A percentile compares a stretch with the other conserved stretches of the same genome.
phyloP scores from a whole-genome alignment of 2,113 vertebrate genomes.

The Pimephales promelas region DNA sequence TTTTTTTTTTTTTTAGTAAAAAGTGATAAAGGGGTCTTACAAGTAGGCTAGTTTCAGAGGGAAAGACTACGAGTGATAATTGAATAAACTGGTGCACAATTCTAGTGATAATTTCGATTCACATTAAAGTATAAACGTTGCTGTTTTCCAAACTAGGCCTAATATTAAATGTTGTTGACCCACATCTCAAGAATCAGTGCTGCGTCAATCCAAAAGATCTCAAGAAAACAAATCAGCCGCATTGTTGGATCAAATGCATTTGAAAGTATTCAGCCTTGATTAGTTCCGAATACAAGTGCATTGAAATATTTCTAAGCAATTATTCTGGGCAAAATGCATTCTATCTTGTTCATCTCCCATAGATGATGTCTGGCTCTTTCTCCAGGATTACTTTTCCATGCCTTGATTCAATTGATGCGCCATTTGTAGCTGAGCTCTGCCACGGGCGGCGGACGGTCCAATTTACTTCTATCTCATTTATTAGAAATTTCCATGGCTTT shows the following conservation, averaged over 20 bases:
- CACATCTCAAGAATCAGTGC: background rate
- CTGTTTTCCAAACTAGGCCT: background rate
- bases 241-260: background rate
- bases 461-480: conserved; percentile 77
- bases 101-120: no score
- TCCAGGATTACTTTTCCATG: conserved; percentile 59
- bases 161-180: background rate
- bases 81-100: no score
- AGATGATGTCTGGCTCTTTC: conserved; percentile 44
- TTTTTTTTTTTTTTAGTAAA: background rate
- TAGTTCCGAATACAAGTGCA: conserved; percentile 12
- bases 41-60: background rate
- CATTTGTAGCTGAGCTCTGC: conserved; percentile 68
- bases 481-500: conserved; percentile 76
- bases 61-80: background rate
- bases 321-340: background rate
- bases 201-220: background rate
- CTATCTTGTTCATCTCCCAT: background rate
- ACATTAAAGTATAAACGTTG: background rate
- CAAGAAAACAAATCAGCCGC: background rate
- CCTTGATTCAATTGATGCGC: conserved; percentile 73
- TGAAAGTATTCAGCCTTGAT: background rate
- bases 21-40: background rate
- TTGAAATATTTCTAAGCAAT: conserved; percentile 1
- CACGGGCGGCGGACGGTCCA: conserved; percentile 71